A percentile compares a stretch with the other conserved stretches of the same genome.
phyloP scores from a whole-genome alignment of 1,140 invertebrate species.

The Tetramorium simillimum region DNA sequence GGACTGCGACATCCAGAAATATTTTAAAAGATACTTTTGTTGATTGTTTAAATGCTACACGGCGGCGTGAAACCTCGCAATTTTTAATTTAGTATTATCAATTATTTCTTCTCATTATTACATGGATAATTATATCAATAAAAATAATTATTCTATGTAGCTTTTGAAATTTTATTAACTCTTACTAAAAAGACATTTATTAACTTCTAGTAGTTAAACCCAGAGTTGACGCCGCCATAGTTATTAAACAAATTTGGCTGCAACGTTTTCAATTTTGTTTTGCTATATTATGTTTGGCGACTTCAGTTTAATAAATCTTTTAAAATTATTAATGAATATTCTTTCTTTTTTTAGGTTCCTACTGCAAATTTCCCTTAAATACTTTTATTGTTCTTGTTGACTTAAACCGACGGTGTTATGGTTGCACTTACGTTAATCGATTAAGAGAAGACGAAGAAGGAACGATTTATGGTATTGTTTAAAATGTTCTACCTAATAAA shows the following conservation, averaged over 20 bases:
- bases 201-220: background rate
- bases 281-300: constrained; percentile 11
- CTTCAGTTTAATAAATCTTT: constrained; percentile 39
- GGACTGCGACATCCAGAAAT: background rate
- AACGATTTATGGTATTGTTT: background rate
- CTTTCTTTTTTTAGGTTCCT: constrained; percentile 14
- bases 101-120: background rate
- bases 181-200: background rate
- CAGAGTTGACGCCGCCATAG: background rate
- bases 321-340: constrained; percentile 3
- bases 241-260: constrained; percentile 1
- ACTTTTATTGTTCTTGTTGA: background rate
- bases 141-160: background rate
- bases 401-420: background rate
- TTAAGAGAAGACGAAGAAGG: background rate
- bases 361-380: background rate
- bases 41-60: background rate
- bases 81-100: background rate
- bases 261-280: background rate
- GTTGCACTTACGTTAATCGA: background rate
- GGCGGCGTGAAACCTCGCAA: background rate
- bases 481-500: background rate
- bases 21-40: background rate
- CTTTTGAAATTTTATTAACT: background rate
- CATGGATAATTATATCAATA: background rate